These are phyloP conservation scores for Taeniopygia guttata DNA, from an alignment of 2,797 vertebrate genomes.

Conservation along the genomic window DNA sequence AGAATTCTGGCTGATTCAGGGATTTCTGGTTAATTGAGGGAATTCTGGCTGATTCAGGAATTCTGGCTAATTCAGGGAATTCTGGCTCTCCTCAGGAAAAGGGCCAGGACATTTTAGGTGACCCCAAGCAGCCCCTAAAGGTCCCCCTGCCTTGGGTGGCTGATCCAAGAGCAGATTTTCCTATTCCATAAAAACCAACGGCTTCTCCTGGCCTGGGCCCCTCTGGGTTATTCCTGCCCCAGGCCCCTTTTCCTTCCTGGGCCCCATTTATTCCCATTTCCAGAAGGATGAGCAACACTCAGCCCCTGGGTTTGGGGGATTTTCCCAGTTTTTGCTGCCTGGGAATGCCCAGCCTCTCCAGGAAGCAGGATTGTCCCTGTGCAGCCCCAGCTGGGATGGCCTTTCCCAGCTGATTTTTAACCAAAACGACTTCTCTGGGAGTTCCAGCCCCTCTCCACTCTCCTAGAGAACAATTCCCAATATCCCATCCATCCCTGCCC, in stretches of 20 bases:
- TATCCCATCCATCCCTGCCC: rapidly evolving
- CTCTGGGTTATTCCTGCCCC: background rate
- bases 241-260: background rate
- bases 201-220: background rate
- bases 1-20: rapidly evolving
- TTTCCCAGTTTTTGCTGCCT: background rate
- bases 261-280: background rate
- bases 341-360: background rate
- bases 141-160: background rate
- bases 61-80: rapidly evolving
- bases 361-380: background rate
- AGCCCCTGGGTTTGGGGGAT: background rate
- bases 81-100: background rate
- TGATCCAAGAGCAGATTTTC: background rate
- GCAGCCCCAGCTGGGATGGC: background rate
- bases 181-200: rapidly evolving
- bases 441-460: background rate
- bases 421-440: background rate
- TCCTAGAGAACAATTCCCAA: background rate
- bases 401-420: background rate
- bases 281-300: background rate
- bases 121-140: background rate
- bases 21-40: background rate
- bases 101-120: background rate
- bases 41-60: rapidly evolving